Evolutionary conservation across 2,797 vertebrate genomes (phyloP).

Genomic region (Pogoniulus pusillus): DNA sequence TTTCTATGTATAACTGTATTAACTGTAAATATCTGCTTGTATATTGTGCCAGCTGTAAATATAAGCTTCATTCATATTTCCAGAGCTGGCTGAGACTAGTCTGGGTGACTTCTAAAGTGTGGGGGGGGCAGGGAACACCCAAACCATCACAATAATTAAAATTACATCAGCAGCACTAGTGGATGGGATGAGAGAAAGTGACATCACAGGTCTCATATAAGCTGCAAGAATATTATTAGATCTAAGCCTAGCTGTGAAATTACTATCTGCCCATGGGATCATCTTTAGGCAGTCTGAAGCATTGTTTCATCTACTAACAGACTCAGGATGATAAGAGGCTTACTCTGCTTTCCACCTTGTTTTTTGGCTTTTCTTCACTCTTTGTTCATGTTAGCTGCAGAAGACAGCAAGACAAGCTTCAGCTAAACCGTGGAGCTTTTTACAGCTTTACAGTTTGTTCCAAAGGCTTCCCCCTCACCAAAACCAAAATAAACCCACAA

Average conservation of each 20-base stretch:
- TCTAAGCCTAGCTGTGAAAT: slow-evolving; percentile 63
- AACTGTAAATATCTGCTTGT: no score
- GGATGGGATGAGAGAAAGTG: not conserved
- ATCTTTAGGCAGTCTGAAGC: slow-evolving; percentile 45
- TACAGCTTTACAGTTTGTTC: not conserved
- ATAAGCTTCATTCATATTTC: no score
- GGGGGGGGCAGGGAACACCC: no score
- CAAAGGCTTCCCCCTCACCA: not conserved
- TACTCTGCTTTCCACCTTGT: slow-evolving; percentile 49
- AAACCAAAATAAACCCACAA: no score
- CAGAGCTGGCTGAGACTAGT: no score
- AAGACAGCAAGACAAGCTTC: slow-evolving; percentile 23
- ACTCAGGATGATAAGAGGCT: slow-evolving; percentile 51
- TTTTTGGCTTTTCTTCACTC: slow-evolving; percentile 47
- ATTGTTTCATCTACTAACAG: slow-evolving; percentile 63
- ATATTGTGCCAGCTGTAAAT: no score
- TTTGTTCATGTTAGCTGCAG: not conserved
- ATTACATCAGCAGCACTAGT: slow-evolving; percentile 31
- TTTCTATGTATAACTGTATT: no score
- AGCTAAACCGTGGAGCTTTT: not conserved
- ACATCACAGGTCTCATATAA: slow-evolving; percentile 47
- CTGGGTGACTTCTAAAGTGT: no score
- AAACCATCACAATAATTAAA: slow-evolving; percentile 64
- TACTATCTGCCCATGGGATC: slow-evolving; percentile 56
- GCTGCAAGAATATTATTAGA: slow-evolving; percentile 55